phyloP scores from a whole-genome alignment of 2,113 vertebrate species.

The Panurus biarmicus region DNA sequence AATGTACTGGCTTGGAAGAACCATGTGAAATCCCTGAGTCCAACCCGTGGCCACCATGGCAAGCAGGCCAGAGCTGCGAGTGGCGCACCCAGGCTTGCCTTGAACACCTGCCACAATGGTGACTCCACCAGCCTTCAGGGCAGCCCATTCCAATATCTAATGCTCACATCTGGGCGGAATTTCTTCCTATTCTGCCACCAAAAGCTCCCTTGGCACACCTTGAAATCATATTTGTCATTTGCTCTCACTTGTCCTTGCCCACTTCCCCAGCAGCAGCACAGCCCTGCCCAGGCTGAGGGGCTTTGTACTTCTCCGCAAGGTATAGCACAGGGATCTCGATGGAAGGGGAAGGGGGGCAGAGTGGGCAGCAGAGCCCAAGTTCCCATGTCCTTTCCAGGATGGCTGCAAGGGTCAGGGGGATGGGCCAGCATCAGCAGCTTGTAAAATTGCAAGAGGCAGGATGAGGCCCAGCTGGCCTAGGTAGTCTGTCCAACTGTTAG shows the following conservation, averaged over 20 bases:
- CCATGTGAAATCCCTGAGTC: neutral
- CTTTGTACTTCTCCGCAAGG: fast-evolving
- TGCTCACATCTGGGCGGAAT: too few relatives aligned
- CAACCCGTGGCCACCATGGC: neutral
- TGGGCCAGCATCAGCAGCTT: fast-evolving
- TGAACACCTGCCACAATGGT: fast-evolving
- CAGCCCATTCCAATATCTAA: neutral
- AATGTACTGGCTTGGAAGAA: too few relatives aligned
- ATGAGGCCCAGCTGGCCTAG: too few relatives aligned
- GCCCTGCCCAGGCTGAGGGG: fast-evolving
- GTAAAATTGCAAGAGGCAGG: neutral
- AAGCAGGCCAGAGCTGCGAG: neutral
- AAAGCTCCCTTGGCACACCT: fast-evolving
- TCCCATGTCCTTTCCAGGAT: neutral
- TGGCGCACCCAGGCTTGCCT: neutral
- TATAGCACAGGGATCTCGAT: neutral
- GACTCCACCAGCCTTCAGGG: too few relatives aligned
- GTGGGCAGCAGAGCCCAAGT: too few relatives aligned
- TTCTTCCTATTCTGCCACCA: neutral
- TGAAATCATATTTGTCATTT: too few relatives aligned
- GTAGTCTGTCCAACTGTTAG: neutral
- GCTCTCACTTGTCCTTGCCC: neutral
- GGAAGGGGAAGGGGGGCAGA: neutral
- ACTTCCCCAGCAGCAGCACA: fast-evolving
- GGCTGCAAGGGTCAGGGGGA: too few relatives aligned